Evolutionary conservation across 2,113 vertebrate genomes (phyloP).

Genomic region (Rhea americana): DNA sequence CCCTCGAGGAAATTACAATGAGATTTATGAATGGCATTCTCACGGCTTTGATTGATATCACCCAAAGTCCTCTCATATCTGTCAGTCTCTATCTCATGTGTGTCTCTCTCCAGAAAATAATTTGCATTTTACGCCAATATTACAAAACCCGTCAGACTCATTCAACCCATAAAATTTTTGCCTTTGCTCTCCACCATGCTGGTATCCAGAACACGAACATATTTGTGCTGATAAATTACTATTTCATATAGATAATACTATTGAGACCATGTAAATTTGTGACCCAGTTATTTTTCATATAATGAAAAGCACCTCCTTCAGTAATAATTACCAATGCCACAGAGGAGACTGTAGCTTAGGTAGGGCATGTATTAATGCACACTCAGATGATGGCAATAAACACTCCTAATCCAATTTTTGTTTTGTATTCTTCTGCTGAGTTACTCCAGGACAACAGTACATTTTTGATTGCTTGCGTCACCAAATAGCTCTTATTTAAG

Average conservation of each 20-base stretch:
- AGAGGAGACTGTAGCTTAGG: background rate
- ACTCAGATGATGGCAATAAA: background rate
- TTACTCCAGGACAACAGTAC: background rate
- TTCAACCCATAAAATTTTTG: background rate
- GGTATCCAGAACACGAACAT: background rate
- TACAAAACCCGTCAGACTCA: background rate
- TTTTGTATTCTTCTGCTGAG: background rate
- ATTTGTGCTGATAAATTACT: background rate
- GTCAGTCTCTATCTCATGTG: background rate
- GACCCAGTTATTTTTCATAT: background rate
- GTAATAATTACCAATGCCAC: fast-evolving
- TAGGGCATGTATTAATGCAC: fast-evolving
- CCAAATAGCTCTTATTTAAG: background rate
- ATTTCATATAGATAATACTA: background rate
- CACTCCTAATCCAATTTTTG: background rate
- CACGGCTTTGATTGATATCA: background rate
- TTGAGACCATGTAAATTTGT: background rate
- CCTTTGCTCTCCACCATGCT: background rate
- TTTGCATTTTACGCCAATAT: background rate
- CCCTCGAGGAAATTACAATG: slow-evolving; percentile 65
- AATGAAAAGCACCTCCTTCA: background rate
- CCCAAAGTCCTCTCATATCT: background rate
- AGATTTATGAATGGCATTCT: slow-evolving; percentile 58
- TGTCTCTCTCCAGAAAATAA: background rate
- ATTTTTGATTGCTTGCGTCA: background rate